A percentile compares a stretch with the other conserved stretches of the same genome.
These are phyloP conservation scores for Monomorium pharaonis DNA, from an alignment of 1,140 invertebrate genomes.

Conservation along the genomic window DNA sequence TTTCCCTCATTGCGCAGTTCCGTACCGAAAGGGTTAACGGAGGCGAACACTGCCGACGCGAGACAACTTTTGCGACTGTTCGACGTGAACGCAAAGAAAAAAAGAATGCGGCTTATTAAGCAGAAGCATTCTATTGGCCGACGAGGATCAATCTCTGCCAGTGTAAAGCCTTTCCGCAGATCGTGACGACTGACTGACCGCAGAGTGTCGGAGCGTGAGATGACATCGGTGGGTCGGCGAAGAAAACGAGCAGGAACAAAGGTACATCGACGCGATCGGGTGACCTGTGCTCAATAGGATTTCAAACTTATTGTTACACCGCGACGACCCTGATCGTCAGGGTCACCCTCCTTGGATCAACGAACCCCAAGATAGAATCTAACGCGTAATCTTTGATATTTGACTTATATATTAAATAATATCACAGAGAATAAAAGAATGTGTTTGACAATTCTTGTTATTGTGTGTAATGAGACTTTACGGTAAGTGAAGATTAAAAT, in stretches of 20 bases:
- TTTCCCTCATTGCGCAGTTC: too few species aligned
- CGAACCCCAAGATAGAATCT: conserved; percentile 60
- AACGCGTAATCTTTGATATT: conserved; percentile 50
- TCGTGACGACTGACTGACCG: conserved; percentile 76
- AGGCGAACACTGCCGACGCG: not conserved
- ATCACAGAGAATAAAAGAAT: not conserved
- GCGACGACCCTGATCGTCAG: conserved; percentile 76
- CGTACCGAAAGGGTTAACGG: not conserved
- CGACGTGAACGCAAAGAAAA: not conserved
- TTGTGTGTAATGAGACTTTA: not conserved
- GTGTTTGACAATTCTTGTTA: not conserved
- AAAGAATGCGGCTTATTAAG: conserved; percentile 49
- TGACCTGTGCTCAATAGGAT: conserved; percentile 75
- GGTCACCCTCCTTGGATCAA: conserved; percentile 74
- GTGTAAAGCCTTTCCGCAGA: conserved; percentile 60
- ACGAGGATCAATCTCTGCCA: conserved; percentile 60
- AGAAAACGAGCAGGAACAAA: conserved; percentile 73
- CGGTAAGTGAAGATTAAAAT: not conserved
- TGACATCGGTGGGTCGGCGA: conserved; percentile 71
- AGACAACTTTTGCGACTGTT: conserved; percentile 30
- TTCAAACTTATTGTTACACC: conserved; percentile 72
- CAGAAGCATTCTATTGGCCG: conserved; percentile 53
- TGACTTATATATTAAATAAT: conserved; percentile 6
- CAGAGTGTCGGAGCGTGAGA: conserved; percentile 80
- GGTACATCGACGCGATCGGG: conserved; percentile 68